phyloP scores from a whole-genome alignment of 2,888 invertebrate genomes.

The Xestia rhomboidea region DNA sequence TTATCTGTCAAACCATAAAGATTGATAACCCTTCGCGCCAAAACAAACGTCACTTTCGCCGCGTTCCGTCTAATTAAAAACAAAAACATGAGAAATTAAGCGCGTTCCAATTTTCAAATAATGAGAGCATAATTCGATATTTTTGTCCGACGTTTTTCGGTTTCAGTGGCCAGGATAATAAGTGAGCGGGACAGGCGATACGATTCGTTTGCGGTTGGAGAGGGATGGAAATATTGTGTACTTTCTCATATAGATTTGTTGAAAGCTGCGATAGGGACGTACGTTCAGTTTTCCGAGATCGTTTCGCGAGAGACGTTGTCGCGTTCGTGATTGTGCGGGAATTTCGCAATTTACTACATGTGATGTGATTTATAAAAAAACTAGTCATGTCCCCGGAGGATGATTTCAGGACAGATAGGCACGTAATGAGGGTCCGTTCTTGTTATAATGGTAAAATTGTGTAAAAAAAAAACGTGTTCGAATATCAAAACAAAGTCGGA shows the following conservation, averaged over 20 bases:
- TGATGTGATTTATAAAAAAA: constrained; percentile 58
- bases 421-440: constrained; percentile 38
- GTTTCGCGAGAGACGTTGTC: constrained; percentile 51
- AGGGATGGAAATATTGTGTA: constrained; percentile 77
- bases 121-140: constrained; percentile 76
- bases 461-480: constrained; percentile 44
- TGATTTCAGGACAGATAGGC: constrained; percentile 58
- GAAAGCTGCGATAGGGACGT: constrained; percentile 78
- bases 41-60: constrained; percentile 62
- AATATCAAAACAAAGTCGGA: constrained; percentile 63
- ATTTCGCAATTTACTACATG: constrained; percentile 67
- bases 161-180: constrained; percentile 79
- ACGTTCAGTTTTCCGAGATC: constrained; percentile 67
- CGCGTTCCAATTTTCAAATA: constrained; percentile 73
- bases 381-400: constrained; percentile 59
- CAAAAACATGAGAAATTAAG: constrained; percentile 62
- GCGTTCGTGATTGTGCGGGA: constrained; percentile 45
- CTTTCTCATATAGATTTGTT: constrained; percentile 88
- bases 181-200: constrained; percentile 72
- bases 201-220: constrained; percentile 62
- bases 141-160: constrained; percentile 74
- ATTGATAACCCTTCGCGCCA: constrained; percentile 65
- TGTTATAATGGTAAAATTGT: constrained; percentile 59
- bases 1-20: constrained; percentile 59
- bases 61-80: constrained; percentile 57